phyloP scores from a whole-genome alignment of 2,888 invertebrate genomes.

The Orthonevra nobilis region DNA sequence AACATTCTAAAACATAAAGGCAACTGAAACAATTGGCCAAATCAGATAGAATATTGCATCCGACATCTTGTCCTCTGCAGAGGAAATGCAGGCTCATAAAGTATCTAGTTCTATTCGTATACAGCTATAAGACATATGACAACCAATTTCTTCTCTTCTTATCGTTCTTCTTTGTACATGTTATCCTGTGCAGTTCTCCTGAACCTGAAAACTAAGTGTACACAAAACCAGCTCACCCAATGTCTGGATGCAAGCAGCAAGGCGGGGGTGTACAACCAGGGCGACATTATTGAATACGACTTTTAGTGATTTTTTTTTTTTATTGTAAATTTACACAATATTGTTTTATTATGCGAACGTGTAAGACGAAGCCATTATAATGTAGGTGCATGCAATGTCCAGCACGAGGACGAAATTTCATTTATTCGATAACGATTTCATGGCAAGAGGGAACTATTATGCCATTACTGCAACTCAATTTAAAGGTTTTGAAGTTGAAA shows the following conservation, averaged over 20 bases:
- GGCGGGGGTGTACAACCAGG: background rate
- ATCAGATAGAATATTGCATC: slow-evolving; percentile 70
- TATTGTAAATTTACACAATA: slow-evolving; percentile 66
- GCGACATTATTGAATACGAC: slow-evolving; percentile 55
- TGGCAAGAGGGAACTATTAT: slow-evolving; percentile 29
- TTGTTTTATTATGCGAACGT: slow-evolving; percentile 57
- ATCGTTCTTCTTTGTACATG: slow-evolving; percentile 43
- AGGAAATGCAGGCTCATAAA: slow-evolving; percentile 60
- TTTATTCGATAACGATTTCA: background rate
- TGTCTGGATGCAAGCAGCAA: background rate
- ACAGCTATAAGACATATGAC: slow-evolving; percentile 44
- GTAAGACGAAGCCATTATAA: slow-evolving; percentile 34
- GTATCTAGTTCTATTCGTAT: slow-evolving; percentile 49
- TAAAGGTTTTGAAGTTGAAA: slow-evolving; percentile 42
- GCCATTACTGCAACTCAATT: slow-evolving; percentile 61
- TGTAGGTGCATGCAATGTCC: slow-evolving; percentile 5
- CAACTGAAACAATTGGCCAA: slow-evolving; percentile 66
- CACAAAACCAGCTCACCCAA: background rate
- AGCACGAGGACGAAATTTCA: background rate
- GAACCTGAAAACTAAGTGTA: slow-evolving; percentile 4
- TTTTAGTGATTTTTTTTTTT: slow-evolving; percentile 66
- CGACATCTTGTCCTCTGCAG: slow-evolving; percentile 69
- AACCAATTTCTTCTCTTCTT: slow-evolving; percentile 58
- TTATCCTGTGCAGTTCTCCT: slow-evolving; percentile 22
- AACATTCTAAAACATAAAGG: slow-evolving; percentile 52